Conservation (phyloP, 2,888 invertebrate species). For the Acleris emargana region DNA sequence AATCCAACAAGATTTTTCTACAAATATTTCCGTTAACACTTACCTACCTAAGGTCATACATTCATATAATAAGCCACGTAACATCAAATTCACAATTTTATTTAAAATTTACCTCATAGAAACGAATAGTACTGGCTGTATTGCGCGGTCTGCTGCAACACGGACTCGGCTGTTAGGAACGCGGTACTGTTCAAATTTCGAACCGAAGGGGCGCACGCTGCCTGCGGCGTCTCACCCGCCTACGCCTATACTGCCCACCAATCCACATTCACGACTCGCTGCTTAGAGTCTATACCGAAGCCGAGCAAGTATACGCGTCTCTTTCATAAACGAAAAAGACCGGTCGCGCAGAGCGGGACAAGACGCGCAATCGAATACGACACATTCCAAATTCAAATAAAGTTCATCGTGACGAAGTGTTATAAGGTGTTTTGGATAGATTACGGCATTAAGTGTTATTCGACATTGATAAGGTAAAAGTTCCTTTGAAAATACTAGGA, state of each 20-base stretch:
- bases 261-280: constrained; percentile 50
- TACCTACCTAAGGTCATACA: constrained; percentile 24
- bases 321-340: constrained; percentile 41
- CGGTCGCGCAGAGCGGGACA: constrained; percentile 37
- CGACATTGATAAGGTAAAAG: neutral
- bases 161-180: constrained; percentile 80
- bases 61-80: constrained; percentile 35
- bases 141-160: constrained; percentile 69
- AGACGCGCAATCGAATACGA: constrained; percentile 28
- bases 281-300: constrained; percentile 49
- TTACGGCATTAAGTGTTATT: neutral
- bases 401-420: neutral
- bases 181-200: constrained; percentile 68
- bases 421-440: constrained; percentile 8
- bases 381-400: constrained; percentile 34
- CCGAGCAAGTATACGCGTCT: constrained; percentile 44
- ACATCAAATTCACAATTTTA: constrained; percentile 34
- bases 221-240: constrained; percentile 71
- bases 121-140: constrained; percentile 67
- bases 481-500: neutral
- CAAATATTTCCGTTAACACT: neutral
- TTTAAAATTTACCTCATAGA: constrained; percentile 69
- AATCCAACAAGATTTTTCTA: constrained; percentile 14
- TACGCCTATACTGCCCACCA: constrained; percentile 54
- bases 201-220: constrained; percentile 63